A percentile compares a stretch with the other conserved stretches of the same genome.
Evolutionary conservation across 2,888 invertebrate species (phyloP).

Genomic region (Brenthis ino): DNA sequence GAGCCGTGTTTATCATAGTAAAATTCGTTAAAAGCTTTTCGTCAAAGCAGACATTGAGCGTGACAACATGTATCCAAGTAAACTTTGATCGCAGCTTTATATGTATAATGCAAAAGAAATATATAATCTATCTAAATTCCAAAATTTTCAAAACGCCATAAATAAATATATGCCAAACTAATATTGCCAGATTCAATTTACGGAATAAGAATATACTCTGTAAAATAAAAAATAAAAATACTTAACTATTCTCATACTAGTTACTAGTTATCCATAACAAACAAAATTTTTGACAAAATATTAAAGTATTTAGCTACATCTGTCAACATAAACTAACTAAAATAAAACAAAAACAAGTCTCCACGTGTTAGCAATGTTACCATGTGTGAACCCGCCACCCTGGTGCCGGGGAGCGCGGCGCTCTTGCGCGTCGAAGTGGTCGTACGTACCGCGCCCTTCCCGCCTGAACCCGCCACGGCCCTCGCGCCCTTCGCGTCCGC

Average conservation of each 20-base stretch:
- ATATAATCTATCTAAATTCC: background rate
- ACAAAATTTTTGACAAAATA: too few relatives aligned
- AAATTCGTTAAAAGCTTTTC: too few relatives aligned
- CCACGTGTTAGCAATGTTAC: slow-evolving; percentile 64
- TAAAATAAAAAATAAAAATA: background rate
- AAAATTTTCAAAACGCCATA: background rate
- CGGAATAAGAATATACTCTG: background rate
- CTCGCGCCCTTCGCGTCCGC: slow-evolving; percentile 61
- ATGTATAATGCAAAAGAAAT: background rate
- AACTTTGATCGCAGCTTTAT: background rate
- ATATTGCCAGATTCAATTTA: background rate
- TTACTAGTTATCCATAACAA: too few relatives aligned
- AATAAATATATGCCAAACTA: background rate
- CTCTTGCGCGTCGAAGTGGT: slow-evolving; percentile 71
- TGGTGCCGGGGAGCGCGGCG: slow-evolving; percentile 67
- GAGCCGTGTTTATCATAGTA: too few relatives aligned
- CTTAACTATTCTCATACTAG: background rate
- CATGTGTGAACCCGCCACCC: slow-evolving; percentile 73
- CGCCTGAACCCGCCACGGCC: slow-evolving; percentile 63
- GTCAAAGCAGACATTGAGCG: too few relatives aligned
- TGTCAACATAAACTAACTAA: background rate
- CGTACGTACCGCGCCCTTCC: slow-evolving; percentile 75
- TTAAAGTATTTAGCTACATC: background rate
- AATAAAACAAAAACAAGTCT: slow-evolving; percentile 33
- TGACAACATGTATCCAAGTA: too few relatives aligned